Base-by-base conservation (phyloP, 1,140 invertebrate genomes). In the Zaprionus kolodkinae region DNA sequence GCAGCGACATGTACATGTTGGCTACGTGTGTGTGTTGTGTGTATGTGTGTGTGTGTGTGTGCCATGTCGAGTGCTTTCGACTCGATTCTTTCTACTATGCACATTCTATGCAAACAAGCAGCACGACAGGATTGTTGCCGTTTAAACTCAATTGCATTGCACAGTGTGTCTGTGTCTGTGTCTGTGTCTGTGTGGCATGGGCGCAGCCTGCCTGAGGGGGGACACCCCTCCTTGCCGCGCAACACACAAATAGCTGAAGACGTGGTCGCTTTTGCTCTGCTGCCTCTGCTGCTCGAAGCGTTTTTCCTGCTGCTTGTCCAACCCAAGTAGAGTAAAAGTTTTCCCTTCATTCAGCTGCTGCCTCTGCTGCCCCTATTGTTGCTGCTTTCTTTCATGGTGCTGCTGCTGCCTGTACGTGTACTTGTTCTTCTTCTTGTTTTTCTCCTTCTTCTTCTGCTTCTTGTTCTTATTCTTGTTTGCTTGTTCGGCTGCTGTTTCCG, bases 111-210 rank as follows among this genome's bases (percentile, higher is more conserved):
- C 72, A 74, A 74, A 69, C 72, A 70, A 70, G 66, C 65, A 69
- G 72, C 50, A 25, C 27, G 66, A 70, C 66, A 57, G 63, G 33
- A 72, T 73, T 76, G 83, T 87, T 79, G 74, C 78, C 83, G 79
- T 72, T 87, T 87, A 87, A 87, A 81, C 84, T 74, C 84, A 83
- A 87, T 87, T 87, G 79, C 84, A 87, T 79, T 86, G 59, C 74
- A 55, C 43, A 21, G 21, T 70, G n/a, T n/a, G n/a, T n/a, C n/a
- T n/a, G n/a, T n/a, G n/a, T n/a, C n/a, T n/a, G n/a, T n/a, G n/a
- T n/a, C n/a, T n/a, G n/a, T n/a, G 36, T 82, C 52, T 65, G 52
- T 38, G n/a, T 38, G n/a, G 43, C 61, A n/a, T 25, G 21, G 36
- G 11, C 5, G 35, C 13, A 40, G 13, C 1, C 7, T 15, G 40